Evolutionary conservation across 2,113 vertebrate species (phyloP), one percentile per base, ranked within the genome.

Genomic region (Entosphenus tridentatus): DNA sequence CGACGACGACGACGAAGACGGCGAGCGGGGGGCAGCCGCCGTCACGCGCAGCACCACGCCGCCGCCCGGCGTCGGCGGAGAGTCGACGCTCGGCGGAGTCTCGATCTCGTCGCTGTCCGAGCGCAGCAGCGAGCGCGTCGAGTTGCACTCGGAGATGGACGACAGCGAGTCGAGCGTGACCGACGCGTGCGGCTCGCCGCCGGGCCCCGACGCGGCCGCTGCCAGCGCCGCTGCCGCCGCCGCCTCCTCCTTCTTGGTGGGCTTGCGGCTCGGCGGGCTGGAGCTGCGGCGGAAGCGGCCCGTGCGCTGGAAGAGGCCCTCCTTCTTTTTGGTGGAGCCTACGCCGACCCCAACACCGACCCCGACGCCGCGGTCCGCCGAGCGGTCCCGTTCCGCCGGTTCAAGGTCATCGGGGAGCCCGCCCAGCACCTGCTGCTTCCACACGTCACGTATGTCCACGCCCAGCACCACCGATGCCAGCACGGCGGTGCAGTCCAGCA

Each of bases 111-210:
- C 87, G 8, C 87, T 93, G 80, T 96, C 89, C 0, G 84, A 82
- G 72, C 80, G 87, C 72, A 97, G 81, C 73, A 97, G 78, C 9
- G 91, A 95, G n/a, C 86, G 86, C 0, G 89, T 93, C 18, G 89
- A 95, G 76, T 95, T 91, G 79, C 88, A 93, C 83, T 97, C 91
- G 0, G 91, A 92, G 77, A 88, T 82, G 55, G 91, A 91, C 57
- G 89, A 95, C 73, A 95, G 77, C 67, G 89, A 95, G 57, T 89
- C 82, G 73, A 95, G 80, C 0, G 90, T 93, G 59, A 87, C 79
- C 21, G 91, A 88, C 10, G 84, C 73, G n/a, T 65, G 62, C 21
- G 62, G 62, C 62, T 65, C 62, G 9, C 62, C 62, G n/a, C 21
- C n/a, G 21, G 62, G 9, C 39, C 39, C 39, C 39, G 5, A 39